These are phyloP conservation scores for Eledona agricola DNA, from an alignment of 2,888 invertebrate genomes.

Conservation along the genomic window DNA sequence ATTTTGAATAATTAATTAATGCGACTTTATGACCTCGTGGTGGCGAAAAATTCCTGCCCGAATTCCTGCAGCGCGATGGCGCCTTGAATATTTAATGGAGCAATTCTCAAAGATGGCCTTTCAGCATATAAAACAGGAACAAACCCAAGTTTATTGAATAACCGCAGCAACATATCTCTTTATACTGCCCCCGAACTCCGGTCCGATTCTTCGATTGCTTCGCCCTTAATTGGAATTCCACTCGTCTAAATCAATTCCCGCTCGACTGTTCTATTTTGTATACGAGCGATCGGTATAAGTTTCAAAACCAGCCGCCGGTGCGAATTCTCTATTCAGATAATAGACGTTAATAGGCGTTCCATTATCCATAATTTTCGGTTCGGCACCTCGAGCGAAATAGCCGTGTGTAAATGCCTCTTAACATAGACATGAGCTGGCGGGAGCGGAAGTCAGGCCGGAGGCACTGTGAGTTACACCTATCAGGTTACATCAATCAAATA, in stretches of 20 bases:
- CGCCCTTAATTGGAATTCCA: too few relatives aligned
- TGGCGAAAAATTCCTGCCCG: slow-evolving; percentile 18
- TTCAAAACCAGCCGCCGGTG: slow-evolving; percentile 1
- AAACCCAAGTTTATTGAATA: slow-evolving; percentile 21
- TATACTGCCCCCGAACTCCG: slow-evolving; percentile 6
- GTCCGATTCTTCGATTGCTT: too few relatives aligned
- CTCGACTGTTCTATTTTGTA: too few relatives aligned
- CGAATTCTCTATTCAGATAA: slow-evolving; percentile 25
- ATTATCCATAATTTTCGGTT: slow-evolving; percentile 29
- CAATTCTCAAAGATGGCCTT: slow-evolving; percentile 29
- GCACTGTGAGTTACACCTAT: slow-evolving; percentile 10
- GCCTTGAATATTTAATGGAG: slow-evolving; percentile 31
- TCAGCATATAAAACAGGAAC: slow-evolving; percentile 26
- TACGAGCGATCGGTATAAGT: background rate
- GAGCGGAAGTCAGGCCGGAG: slow-evolving; percentile 22
- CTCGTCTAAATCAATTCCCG: too few relatives aligned
- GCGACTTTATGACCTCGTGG: slow-evolving; percentile 25
- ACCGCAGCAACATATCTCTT: slow-evolving; percentile 17
- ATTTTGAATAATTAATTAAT: slow-evolving; percentile 28
- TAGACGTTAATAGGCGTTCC: slow-evolving; percentile 27
- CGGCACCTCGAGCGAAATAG: slow-evolving; percentile 18
- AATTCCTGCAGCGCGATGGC: slow-evolving; percentile 24
- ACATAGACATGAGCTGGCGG: slow-evolving; percentile 7
- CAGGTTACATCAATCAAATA: slow-evolving; percentile 27
- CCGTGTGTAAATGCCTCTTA: slow-evolving; percentile 25